Base-by-base conservation (phyloP, 2,888 invertebrate species). In the Psylliodes chrysocephalus region DNA sequence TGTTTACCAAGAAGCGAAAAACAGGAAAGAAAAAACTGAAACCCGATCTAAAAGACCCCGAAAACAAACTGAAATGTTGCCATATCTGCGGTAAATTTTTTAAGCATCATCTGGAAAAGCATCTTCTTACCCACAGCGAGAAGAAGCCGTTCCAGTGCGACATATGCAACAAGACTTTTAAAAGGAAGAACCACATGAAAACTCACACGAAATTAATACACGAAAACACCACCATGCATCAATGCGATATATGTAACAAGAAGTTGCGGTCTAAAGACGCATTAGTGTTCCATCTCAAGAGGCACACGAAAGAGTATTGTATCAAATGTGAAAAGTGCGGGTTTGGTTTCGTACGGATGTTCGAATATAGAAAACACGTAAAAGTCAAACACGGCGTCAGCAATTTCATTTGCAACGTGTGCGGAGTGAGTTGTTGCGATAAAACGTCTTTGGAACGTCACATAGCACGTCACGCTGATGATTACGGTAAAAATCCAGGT, bases 241-340 rank as follows among this genome's bases (percentile, higher is more conserved):
- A 75, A 52, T 89, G 89, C 69, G 82, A 85, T 0, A 79, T 86
- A 1, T 89, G 89, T 66, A 85, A 85, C 0, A 86, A 86, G 67
- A 85, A 85, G 55, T 84, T 88, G 66, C 64, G 69, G 51, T 71
- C 75, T 0, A 74, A 76, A 54, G 74, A 75, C 7, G 72, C 75
- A 2, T 68, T 71, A 57, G 85, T 85, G 44, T 83, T 85, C 0
- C 87, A 87, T 68, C 83, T 84, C 81, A 76, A 83, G 1, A 83
- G 84, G 47, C 87, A 87, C 63, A 83, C 84, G 18, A 86, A 85
- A 0, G 84, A 85, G 18, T 85, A 84, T 66, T 84, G 84, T 1
- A 85, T 84, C 33, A 78, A 85, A 0, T 88, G 88, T 59, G 72
- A 75, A 49, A 35, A 72, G 4, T 79, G 79, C 61, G 65, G 66